Base-by-base conservation (phyloP, 2,797 vertebrate genomes). In the Lerista edwardsae region DNA sequence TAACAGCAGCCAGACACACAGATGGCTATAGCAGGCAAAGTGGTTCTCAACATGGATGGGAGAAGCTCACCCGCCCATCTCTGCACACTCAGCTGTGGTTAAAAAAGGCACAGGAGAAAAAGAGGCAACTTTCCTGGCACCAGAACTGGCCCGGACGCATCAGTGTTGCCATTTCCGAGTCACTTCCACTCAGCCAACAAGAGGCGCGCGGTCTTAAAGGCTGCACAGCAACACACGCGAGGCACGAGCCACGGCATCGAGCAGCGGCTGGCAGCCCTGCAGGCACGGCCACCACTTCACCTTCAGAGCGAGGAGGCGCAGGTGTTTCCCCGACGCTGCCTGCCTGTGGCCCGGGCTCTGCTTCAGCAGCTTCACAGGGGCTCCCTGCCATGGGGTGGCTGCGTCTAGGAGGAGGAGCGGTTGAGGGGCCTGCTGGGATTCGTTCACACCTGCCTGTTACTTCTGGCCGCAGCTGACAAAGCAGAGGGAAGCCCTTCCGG, bases 261-360 rank as follows among this genome's bases (percentile, higher is more conserved):
- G 47, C 47, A 47, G 47, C 47, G 21, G 55, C 55, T 57, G 55
- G 55, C 55, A 57, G 55, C 55, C 55, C 6, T 19, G 15, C 3
- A 4, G 55, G 1, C 55, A 61, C 36, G 51, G 1, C 39, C 36
- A 2, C 25, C 12, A 17, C 29, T 44, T 31, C 19, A 44, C 29
- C 19, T 12, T 29, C 34, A 78, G n/a, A 25, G 11, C 7, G 51
- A 67, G 64, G 15, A 27, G 10, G 23, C 0, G 5, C 4, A 25
- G 29, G 1, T 1, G 2, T 1, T 47, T 14, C 41, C 34, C 39
- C 23, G 11, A 11, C 1, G 27, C 29, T 11, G 2, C 11, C 23
- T 25, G 8, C 29, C 57, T 57, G 62, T 8, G 41, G 6, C 6
- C 21, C 3, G 15, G 17, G 73, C 17, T 57, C 21, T 2, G 1